Evolutionary conservation across 2,797 vertebrate species (phyloP), one percentile per base, ranked within the genome.

Genomic region (Neosalanx taihuensis): DNA sequence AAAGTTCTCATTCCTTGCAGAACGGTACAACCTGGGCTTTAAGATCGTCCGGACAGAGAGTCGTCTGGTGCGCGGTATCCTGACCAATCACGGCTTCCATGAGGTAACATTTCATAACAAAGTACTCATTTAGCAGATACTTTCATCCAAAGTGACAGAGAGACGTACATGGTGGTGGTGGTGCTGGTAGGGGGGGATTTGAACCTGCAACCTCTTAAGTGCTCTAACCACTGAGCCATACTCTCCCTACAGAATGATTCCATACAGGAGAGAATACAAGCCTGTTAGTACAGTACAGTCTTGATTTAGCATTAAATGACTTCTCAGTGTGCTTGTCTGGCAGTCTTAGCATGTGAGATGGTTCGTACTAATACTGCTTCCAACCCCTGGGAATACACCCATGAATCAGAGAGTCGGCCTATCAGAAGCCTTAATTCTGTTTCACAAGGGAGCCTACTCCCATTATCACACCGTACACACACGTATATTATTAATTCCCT

Each of bases 41-140:
- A 99, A 99, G 91, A 97, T 99, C 67, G 94, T 99, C 53, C 94
- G 95, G 72, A 99, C 98, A 4, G 97, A 98, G 85, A 99, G 98
- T 87, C 95, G 96, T 10, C 90, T 99, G 81, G 95, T 99, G 20
- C 94, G 97, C 76, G 94, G 92, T 85, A 91, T 98, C 79, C 93
- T 99, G 76, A 79, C 92, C 82, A 95, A 94, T 81, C 98, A 99
- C 80, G 97, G 97, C 69, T 98, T 99, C 90, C 94, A 93, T 73
- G 97, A 99, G 94, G 98, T 98, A 91, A 83, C 84, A 81, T 46
- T 23, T 46, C 9, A n/a, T 71, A 49, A 7, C 57, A 59, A 23
- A 1, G 35, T 37, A 46, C 9, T 46, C 1, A 46, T 46, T 46
- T 46, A 46, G 41, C 10, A 46, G 10, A 46, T 46, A 12, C 10